phyloP scores from a whole-genome alignment of 2,113 vertebrate genomes.

The Phalacrocorax carbo region DNA sequence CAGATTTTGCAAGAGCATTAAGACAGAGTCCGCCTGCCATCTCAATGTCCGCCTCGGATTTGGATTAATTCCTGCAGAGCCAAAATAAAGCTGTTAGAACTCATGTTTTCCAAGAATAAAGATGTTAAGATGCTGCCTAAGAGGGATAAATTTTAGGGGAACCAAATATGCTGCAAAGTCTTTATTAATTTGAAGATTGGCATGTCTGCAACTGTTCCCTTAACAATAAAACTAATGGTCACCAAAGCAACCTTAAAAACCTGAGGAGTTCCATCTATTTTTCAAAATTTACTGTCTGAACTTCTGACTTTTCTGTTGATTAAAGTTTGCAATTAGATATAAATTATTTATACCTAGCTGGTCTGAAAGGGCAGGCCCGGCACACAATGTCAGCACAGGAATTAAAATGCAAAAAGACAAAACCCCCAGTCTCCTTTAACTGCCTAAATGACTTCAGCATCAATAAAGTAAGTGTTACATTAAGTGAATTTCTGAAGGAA shows the following conservation, averaged over 20 bases:
- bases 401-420: background rate
- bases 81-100: background rate
- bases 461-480: background rate
- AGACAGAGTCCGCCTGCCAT: background rate
- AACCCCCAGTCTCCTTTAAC: background rate
- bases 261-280: background rate
- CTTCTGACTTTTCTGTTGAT: background rate
- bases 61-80: background rate
- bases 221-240: background rate
- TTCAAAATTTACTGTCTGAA: background rate
- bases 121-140: background rate
- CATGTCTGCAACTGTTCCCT: background rate
- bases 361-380: background rate
- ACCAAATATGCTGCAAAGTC: background rate
- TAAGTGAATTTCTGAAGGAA: background rate
- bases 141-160: background rate
- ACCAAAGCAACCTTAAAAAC: slow-evolving; percentile 20
- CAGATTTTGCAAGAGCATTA: background rate
- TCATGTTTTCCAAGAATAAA: background rate
- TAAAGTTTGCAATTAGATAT: background rate
- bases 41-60: background rate
- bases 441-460: background rate
- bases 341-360: background rate
- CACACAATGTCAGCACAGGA: background rate
- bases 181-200: background rate